These are phyloP conservation scores for Mormyrops boulengeri DNA, from an alignment of 2,797 vertebrate genomes.

Conservation along the genomic window DNA sequence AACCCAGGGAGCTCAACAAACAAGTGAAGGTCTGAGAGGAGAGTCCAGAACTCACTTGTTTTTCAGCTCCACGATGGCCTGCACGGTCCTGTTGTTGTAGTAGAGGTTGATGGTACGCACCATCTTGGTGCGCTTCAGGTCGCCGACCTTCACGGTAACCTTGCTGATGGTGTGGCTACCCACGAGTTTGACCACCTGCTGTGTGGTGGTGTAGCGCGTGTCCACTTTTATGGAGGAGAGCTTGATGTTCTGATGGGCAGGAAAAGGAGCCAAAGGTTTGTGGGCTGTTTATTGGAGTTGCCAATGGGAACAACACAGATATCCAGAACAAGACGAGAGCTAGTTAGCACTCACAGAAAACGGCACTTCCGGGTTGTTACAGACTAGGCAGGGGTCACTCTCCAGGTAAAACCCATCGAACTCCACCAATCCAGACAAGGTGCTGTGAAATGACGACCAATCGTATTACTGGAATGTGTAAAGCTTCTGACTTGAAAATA, in stretches of 20 bases:
- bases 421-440: conserved; percentile 91
- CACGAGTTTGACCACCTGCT: conserved; percentile 97
- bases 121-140: conserved; percentile 98
- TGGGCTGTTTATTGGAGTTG: not conserved
- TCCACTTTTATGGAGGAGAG: conserved; percentile 99
- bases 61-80: conserved; percentile 96
- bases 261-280: not conserved
- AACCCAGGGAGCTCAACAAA: not conserved
- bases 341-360: conserved; percentile 77
- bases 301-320: not conserved
- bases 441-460: conserved; percentile 58
- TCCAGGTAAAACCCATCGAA: conserved; percentile 96
- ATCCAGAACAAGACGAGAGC: not conserved
- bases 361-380: conserved; percentile 97
- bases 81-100: conserved; percentile 97
- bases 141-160: conserved; percentile 95
- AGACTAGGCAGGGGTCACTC: conserved; percentile 96
- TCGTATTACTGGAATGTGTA: not conserved
- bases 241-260: conserved; percentile 83
- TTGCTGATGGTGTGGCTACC: conserved; percentile 99
- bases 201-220: conserved; percentile 96
- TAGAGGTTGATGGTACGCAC: conserved; percentile 95
- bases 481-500: not conserved
- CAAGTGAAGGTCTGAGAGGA: not conserved
- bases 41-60: conserved; percentile 78